phyloP scores from a whole-genome alignment of 2,797 vertebrate species.

The Enteromius unitaeniatus region DNA sequence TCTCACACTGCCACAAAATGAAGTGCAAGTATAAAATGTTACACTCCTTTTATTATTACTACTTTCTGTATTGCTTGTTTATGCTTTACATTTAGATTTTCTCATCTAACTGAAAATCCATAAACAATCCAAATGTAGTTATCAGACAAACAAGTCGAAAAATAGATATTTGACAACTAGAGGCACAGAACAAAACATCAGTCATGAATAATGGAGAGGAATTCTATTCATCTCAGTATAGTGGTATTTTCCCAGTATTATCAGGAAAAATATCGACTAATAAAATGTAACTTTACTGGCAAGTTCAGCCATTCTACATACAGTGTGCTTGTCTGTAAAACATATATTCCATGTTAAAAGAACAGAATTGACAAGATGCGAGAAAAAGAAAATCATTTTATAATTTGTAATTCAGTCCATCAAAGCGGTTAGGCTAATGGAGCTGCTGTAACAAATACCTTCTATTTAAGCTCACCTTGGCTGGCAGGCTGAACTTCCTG shows the following conservation, averaged over 20 bases:
- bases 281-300: neutral
- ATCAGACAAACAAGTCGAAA: neutral
- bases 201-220: constrained; percentile 18
- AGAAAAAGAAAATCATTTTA: neutral
- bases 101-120: neutral
- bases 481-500: neutral
- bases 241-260: neutral
- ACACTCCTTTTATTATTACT: neutral
- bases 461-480: constrained; percentile 13
- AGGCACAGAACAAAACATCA: constrained; percentile 18
- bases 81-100: constrained; percentile 15
- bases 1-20: neutral
- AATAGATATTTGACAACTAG: neutral
- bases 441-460: neutral
- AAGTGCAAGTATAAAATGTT: neutral
- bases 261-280: neutral
- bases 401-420: neutral
- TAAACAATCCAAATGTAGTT: neutral
- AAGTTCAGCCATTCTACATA: neutral
- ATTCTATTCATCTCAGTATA: neutral
- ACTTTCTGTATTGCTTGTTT: neutral
- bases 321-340: neutral
- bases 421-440: neutral
- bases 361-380: constrained; percentile 7
- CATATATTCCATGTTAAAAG: neutral